Conservation (phyloP, 2,888 invertebrate species). For the Brenthis daphne region DNA sequence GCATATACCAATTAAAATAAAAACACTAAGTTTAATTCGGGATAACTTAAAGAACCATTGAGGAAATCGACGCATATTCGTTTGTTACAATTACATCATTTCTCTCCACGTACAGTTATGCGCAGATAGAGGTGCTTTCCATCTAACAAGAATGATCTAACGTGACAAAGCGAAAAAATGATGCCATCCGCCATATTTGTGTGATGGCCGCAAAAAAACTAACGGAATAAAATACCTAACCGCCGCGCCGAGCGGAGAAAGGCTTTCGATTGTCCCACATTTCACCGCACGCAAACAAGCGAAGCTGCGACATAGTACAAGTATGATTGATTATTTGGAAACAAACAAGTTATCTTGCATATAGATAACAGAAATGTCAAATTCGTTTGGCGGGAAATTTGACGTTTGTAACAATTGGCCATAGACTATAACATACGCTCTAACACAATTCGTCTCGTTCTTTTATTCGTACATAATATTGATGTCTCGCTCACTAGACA, state of each 20-base stretch:
- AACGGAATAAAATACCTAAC: slow-evolving; percentile 82
- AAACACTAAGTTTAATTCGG: not conserved
- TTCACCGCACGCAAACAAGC: slow-evolving; percentile 74
- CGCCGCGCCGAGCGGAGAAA: slow-evolving; percentile 75
- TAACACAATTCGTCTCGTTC: slow-evolving; percentile 61
- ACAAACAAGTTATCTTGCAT: slow-evolving; percentile 58
- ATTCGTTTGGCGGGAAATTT: slow-evolving; percentile 59
- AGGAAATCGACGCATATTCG: slow-evolving; percentile 34
- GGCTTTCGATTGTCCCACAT: slow-evolving; percentile 82
- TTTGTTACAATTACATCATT: slow-evolving; percentile 72
- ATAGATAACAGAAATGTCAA: slow-evolving; percentile 52
- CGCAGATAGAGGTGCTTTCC: slow-evolving; percentile 74
- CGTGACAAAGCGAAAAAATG: slow-evolving; percentile 80
- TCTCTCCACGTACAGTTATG: slow-evolving; percentile 71
- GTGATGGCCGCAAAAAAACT: slow-evolving; percentile 80
- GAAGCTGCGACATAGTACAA: slow-evolving; percentile 62
- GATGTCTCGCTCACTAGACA: slow-evolving; percentile 61
- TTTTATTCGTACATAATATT: slow-evolving; percentile 46
- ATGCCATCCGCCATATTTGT: slow-evolving; percentile 76
- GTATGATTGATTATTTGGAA: slow-evolving; percentile 42
- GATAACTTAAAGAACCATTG: not conserved
- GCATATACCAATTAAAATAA: not conserved
- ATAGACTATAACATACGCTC: slow-evolving; percentile 57
- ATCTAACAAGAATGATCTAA: slow-evolving; percentile 81
- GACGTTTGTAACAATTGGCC: slow-evolving; percentile 60